phyloP scores from a whole-genome alignment of 1,140 invertebrate species.

The Ctenoplectra terminalis region DNA sequence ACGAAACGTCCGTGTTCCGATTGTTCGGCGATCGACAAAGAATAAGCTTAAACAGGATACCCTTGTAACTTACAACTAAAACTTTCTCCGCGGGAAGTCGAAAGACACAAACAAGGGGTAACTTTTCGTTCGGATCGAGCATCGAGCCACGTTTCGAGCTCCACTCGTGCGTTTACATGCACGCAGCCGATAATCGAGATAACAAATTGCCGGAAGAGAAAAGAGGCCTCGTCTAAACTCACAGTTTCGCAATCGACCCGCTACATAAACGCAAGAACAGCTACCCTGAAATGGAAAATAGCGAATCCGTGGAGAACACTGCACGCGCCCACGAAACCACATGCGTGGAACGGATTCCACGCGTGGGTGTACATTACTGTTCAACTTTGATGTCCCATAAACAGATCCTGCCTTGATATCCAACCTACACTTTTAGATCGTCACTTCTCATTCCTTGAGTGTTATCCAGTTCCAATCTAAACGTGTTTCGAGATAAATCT shows the following conservation, averaged over 20 bases:
- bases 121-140: conserved; percentile 9
- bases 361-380: not conserved
- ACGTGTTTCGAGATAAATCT: not conserved
- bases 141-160: not conserved
- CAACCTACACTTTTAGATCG: not conserved
- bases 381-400: not conserved
- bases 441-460: not conserved
- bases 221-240: conserved; percentile 10
- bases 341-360: not conserved
- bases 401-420: not conserved
- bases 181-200: not conserved
- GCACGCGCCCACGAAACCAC: not conserved
- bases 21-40: not conserved
- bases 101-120: not conserved
- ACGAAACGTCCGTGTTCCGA: not conserved
- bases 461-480: not conserved
- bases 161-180: not conserved
- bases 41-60: not conserved
- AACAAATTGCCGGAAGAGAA: conserved; percentile 51
- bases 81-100: not conserved
- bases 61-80: not conserved
- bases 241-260: conserved; percentile 45
- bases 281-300: conserved; percentile 40
- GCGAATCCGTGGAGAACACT: not conserved
- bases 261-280: not conserved